Evolutionary conservation across 2,113 vertebrate genomes (phyloP).

Genomic region (Paracanthobrama guichenoti): DNA sequence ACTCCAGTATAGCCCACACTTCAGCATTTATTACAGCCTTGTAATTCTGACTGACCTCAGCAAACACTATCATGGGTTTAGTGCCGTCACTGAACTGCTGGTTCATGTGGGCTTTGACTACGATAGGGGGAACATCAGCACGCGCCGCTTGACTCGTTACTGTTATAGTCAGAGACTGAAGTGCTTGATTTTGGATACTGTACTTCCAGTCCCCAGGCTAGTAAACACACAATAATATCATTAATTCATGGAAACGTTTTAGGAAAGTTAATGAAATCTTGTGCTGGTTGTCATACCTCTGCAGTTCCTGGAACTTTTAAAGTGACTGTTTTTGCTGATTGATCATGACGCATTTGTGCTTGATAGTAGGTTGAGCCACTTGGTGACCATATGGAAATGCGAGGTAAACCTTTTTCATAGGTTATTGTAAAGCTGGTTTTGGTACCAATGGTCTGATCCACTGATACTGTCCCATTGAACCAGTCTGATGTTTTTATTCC

Average conservation of each 20-base stretch:
- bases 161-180: constrained; percentile 66
- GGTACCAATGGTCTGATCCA: constrained; percentile 71
- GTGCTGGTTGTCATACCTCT: constrained; percentile 55
- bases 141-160: constrained; percentile 64
- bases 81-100: constrained; percentile 59
- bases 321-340: constrained; percentile 50
- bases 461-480: constrained; percentile 56
- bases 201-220: constrained; percentile 73
- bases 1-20: constrained; percentile 67
- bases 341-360: constrained; percentile 53
- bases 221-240: neutral
- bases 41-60: constrained; percentile 67
- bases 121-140: constrained; percentile 54
- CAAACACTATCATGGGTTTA: constrained; percentile 66
- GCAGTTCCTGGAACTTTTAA: constrained; percentile 68
- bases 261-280: neutral
- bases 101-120: constrained; percentile 60
- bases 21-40: constrained; percentile 65
- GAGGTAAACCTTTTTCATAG: constrained; percentile 61
- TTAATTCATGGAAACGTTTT: neutral
- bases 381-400: constrained; percentile 62
- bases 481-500: constrained; percentile 53
- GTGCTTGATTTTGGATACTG: constrained; percentile 60
- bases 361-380: constrained; percentile 60
- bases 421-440: constrained; percentile 68